phyloP scores from a whole-genome alignment of 2,797 vertebrate genomes.

The Enteromius treurensis region DNA sequence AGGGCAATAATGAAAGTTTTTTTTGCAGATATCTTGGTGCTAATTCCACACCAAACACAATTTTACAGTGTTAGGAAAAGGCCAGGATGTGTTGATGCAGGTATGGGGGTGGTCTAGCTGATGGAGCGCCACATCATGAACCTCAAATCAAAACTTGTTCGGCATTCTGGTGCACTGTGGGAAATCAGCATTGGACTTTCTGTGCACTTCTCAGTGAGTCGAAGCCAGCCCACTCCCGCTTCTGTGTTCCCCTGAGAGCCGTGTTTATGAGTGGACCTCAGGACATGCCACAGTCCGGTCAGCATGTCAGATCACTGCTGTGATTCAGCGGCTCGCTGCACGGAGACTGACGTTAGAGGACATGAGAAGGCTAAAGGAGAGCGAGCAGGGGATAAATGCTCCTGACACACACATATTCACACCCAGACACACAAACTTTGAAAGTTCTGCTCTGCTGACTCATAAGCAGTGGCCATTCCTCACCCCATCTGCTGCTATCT shows the following conservation, averaged over 20 bases:
- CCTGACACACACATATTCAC: slow-evolving; percentile 32
- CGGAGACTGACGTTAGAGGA: slow-evolving; percentile 52
- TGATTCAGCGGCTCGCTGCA: slow-evolving; percentile 38
- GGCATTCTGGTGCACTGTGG: slow-evolving; percentile 2
- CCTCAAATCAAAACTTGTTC: background rate
- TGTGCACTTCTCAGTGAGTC: slow-evolving; percentile 4
- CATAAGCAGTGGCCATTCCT: slow-evolving; percentile 51
- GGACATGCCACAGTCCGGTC: slow-evolving; percentile 31
- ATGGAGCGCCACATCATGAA: background rate
- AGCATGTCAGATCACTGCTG: slow-evolving; percentile 41
- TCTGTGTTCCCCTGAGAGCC: slow-evolving; percentile 32
- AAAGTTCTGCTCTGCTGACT: slow-evolving; percentile 56
- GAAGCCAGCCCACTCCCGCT: slow-evolving; percentile 18
- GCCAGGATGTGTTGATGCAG: background rate
- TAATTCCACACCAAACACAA: background rate
- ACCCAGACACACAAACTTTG: slow-evolving; percentile 43
- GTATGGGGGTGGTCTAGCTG: background rate
- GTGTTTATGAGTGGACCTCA: slow-evolving; percentile 48
- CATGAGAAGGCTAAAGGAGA: slow-evolving; percentile 46
- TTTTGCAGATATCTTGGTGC: background rate
- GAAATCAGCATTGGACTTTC: background rate
- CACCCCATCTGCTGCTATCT: slow-evolving; percentile 61
- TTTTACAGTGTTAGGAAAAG: background rate
- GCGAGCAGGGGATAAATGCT: slow-evolving; percentile 35
- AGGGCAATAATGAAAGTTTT: background rate